phyloP scores from a whole-genome alignment of 2,113 vertebrate species.

The Tinamus guttatus region DNA sequence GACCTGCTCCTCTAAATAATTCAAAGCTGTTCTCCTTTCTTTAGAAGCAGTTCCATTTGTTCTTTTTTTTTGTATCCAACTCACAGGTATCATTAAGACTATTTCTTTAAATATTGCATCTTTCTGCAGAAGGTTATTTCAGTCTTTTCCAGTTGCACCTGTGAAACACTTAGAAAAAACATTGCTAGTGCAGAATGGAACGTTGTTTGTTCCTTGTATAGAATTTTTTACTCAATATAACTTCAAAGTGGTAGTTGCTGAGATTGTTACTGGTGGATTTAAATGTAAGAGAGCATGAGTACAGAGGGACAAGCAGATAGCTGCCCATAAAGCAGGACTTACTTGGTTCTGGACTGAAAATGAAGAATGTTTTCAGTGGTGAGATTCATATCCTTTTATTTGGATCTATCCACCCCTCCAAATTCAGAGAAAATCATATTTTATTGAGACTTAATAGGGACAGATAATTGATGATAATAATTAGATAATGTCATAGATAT shows the following conservation, averaged over 20 bases:
- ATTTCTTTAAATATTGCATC: not conserved
- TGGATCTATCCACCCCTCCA: not conserved
- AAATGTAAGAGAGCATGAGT: not conserved
- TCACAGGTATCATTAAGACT: not conserved
- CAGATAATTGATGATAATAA: not conserved
- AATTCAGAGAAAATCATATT: not conserved
- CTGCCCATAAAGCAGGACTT: not conserved
- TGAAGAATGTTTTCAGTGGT: no score
- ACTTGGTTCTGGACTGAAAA: not conserved
- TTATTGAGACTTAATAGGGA: not conserved
- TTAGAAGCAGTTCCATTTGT: not conserved
- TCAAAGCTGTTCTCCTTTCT: conserved; percentile 8
- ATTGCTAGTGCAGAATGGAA: not conserved
- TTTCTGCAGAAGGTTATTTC: not conserved
- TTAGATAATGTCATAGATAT: not conserved
- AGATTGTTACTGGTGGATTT: not conserved
- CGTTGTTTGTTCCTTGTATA: not conserved
- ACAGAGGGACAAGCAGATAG: not conserved
- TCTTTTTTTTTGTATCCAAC: not conserved
- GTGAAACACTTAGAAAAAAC: not conserved
- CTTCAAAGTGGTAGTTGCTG: not conserved
- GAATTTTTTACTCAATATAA: not conserved
- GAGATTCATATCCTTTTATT: not conserved
- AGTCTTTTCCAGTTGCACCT: not conserved
- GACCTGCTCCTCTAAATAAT: conserved; percentile 15